A percentile compares a stretch with the other conserved stretches of the same genome.
These are phyloP conservation scores for Phytoseiulus persimilis DNA, from an alignment of 2,888 invertebrate species.

Conservation along the genomic window DNA sequence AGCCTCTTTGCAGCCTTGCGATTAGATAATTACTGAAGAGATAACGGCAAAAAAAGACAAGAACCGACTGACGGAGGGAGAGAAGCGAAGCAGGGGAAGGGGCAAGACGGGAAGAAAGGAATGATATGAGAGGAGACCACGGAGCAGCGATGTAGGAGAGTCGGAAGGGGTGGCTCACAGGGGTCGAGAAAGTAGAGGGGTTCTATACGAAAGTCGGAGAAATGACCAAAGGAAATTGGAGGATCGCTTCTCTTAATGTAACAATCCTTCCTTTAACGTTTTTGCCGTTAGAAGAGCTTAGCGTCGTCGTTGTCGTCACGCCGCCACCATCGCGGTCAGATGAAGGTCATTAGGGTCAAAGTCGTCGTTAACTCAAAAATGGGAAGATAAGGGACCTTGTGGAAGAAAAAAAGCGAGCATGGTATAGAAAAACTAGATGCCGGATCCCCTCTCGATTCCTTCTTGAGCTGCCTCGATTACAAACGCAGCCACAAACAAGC, in stretches of 20 bases:
- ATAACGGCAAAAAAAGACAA: neutral
- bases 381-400: neutral
- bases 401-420: neutral
- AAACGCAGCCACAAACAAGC: neutral
- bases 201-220: neutral
- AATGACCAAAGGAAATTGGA: conserved; percentile 5
- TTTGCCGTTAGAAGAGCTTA: neutral
- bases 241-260: conserved; percentile 5
- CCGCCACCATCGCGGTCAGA: neutral
- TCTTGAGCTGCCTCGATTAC: neutral
- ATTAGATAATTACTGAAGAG: neutral
- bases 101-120: neutral
- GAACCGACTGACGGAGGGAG: neutral
- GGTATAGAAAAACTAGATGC: neutral
- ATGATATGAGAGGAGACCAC: neutral
- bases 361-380: conserved; percentile 17
- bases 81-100: neutral
- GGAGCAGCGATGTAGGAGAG: neutral
- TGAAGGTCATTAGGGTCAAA: conserved; percentile 36
- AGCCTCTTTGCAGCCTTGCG: neutral
- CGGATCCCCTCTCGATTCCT: neutral
- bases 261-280: conserved; percentile 5
- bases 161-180: neutral
- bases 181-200: neutral
- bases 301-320: neutral